Evolutionary conservation across 2,797 vertebrate species (phyloP), one percentile per base, ranked within the genome.

Genomic region (Cyclopterus lumpus): DNA sequence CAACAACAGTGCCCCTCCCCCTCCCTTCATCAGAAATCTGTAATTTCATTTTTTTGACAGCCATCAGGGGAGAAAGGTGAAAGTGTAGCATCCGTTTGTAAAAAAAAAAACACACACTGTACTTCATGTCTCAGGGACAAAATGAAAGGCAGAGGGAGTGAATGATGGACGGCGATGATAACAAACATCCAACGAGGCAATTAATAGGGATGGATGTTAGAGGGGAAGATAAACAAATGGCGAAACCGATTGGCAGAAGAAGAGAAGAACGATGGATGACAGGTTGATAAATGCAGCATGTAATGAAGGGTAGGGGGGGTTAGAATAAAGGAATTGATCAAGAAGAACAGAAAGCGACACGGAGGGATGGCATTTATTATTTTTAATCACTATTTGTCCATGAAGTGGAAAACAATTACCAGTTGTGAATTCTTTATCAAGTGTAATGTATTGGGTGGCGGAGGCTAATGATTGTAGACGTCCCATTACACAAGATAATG

Each of bases 341-440:
- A 88, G 85, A 81, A 88, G 89, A 91, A 84, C 74, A 83, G 63
- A 86, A 87, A 89, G 73, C 59, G 77, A 92, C 91, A 89, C 48
- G 68, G 67, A 87, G 75, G 88, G 89, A 91, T 84, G 84, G 61
- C 77, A 91, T 92, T 89, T 90, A 89, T 91, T 91, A 90, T 89
- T 93, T 88, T 87, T 88, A 91, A 92, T 91, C 79, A 42, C 72
- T 84, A 82, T 87, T 88, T 90, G 91, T 82, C 83, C 88, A 89
- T 87, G 82, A 89, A 90, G 88, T 91, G 84, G 84, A 90, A 93
- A 90, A 93, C 88, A 91, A 91, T 92, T 88, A 87, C 88, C 83
- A 76, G 72, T 84, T 82, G 73, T 69, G 88, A 91, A 91, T 90
- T 91, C 86, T 91, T 92, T 87, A 90, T 90, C 90, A 90, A 90